phyloP scores from a whole-genome alignment of 1,140 invertebrate genomes.

The Lordiphosa clarofinis region DNA sequence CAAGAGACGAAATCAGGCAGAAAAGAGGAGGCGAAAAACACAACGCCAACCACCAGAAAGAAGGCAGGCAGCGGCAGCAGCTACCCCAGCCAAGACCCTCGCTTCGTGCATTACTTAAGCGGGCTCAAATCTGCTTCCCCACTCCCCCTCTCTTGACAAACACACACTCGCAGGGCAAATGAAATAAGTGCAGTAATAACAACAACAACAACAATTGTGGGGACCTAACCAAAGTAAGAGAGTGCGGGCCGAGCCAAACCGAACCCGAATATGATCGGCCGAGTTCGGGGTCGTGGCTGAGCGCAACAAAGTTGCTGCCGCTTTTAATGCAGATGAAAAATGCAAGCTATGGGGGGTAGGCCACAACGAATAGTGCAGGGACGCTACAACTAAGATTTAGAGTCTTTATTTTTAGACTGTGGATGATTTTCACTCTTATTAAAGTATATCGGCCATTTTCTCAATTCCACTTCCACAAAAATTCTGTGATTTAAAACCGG shows the following conservation, averaged over 20 bases:
- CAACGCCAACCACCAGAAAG: conserved; percentile 33
- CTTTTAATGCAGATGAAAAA: conserved; percentile 11
- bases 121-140: conserved; percentile 52
- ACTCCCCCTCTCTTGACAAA: conserved; percentile 13
- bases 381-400: not conserved
- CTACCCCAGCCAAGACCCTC: conserved; percentile 4
- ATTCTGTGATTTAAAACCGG: no score
- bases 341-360: conserved; percentile 9
- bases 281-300: conserved; percentile 8
- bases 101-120: conserved; percentile 33
- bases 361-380: not conserved
- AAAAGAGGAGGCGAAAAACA: conserved; percentile 17
- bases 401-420: no score
- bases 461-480: no score
- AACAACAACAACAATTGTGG: conserved; percentile 26
- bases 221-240: conserved; percentile 3
- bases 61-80: conserved; percentile 11
- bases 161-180: conserved; percentile 10
- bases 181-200: conserved; percentile 36
- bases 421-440: no score
- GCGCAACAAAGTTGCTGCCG: conserved; percentile 10
- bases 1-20: conserved; percentile 42
- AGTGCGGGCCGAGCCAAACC: not conserved
- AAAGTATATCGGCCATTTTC: no score
- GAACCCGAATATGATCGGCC: conserved; percentile 3